These are phyloP conservation scores for Actias luna DNA, from an alignment of 2,888 invertebrate species.

Conservation along the genomic window DNA sequence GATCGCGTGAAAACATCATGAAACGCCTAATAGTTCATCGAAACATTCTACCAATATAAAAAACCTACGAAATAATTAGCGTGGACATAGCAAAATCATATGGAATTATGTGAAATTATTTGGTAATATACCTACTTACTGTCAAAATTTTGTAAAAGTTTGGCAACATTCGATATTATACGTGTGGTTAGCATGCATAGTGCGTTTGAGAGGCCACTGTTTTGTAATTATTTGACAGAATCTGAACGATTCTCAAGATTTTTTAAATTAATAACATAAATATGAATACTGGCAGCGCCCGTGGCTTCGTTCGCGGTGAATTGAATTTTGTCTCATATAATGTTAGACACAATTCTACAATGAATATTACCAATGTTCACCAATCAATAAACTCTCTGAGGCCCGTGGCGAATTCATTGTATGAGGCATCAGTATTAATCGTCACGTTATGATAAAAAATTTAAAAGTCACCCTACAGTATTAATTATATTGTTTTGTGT, in stretches of 20 bases:
- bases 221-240: conserved; percentile 4
- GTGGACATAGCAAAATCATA: not conserved
- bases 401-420: no score
- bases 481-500: no score
- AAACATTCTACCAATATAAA: not conserved
- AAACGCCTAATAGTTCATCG: not conserved
- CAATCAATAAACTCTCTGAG: no score
- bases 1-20: not conserved
- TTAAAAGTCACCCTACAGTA: no score
- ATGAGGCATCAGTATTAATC: no score
- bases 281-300: no score
- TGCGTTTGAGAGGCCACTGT: not conserved
- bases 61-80: conserved; percentile 2
- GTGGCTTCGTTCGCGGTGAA: no score
- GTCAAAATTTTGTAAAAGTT: not conserved
- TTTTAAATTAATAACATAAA: not conserved
- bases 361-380: no score
- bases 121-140: not conserved
- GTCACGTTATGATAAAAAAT: no score
- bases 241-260: not conserved
- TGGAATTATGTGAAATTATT: conserved; percentile 2
- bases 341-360: no score
- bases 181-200: not conserved
- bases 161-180: not conserved
- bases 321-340: no score